Percentiles rank a stretch among this genome's conserved stretches.
Conservation (phyloP, 2,888 invertebrate genomes). For the Liposcelis brunnea region DNA sequence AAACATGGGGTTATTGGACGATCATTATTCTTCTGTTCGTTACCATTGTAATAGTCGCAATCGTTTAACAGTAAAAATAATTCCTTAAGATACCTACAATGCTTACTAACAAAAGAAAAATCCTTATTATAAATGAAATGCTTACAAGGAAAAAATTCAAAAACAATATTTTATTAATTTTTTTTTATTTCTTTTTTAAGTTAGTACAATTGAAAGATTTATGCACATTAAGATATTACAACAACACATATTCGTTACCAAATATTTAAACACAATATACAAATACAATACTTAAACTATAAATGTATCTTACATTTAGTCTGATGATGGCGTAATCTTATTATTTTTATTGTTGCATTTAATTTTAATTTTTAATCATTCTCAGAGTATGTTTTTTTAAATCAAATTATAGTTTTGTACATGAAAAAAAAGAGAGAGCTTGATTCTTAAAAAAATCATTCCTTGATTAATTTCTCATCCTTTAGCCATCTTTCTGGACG, state of each 20-base stretch:
- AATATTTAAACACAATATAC: slow-evolving; percentile 16
- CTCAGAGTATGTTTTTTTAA: too few relatives aligned
- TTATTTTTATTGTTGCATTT: too few relatives aligned
- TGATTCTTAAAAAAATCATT: too few relatives aligned
- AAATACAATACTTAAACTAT: slow-evolving; percentile 9
- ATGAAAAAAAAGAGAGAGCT: too few relatives aligned
- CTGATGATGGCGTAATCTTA: too few relatives aligned
- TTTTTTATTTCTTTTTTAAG: not conserved
- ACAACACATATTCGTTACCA: slow-evolving; percentile 17
- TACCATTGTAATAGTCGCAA: slow-evolving; percentile 41
- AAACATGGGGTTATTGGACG: slow-evolving; percentile 58
- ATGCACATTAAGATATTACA: slow-evolving; percentile 14
- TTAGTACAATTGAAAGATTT: slow-evolving; percentile 14
- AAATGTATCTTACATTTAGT: too few relatives aligned
- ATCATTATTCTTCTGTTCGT: slow-evolving; percentile 49
- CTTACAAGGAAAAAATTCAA: not conserved
- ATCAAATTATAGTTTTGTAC: too few relatives aligned
- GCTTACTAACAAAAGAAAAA: not conserved
- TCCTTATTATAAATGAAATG: slow-evolving; percentile 10
- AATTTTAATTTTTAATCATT: too few relatives aligned
- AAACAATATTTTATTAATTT: not conserved
- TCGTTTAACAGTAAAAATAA: slow-evolving; percentile 23
- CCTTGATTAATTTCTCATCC: too few relatives aligned
- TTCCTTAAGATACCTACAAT: slow-evolving; percentile 8
- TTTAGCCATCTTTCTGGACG: too few relatives aligned